phyloP scores from a whole-genome alignment of 1,140 invertebrate species.

The Mylabris phalerata region DNA sequence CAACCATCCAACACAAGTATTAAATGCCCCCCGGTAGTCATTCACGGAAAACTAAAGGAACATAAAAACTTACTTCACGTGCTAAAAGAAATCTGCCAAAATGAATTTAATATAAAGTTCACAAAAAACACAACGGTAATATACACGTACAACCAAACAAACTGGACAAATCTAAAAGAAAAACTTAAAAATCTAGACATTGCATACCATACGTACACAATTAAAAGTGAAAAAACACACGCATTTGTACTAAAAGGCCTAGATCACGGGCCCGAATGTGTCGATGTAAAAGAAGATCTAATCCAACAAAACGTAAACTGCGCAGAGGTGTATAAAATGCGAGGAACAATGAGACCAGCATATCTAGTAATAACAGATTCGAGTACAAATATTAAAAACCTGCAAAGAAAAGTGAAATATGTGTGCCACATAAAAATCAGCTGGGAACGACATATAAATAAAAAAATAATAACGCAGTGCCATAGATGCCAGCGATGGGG shows the following conservation, averaged over 20 bases:
- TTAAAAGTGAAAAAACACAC: constrained; percentile 11
- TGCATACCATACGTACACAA: constrained; percentile 11
- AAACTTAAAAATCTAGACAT: background rate
- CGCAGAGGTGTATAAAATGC: constrained; percentile 1
- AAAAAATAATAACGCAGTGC: constrained; percentile 28
- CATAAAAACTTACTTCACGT: too few species aligned
- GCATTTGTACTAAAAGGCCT: constrained; percentile 8
- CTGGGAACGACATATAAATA: constrained; percentile 29
- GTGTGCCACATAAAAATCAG: background rate
- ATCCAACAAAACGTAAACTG: background rate
- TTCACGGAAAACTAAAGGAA: too few species aligned
- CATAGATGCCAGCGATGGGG: constrained; percentile 38
- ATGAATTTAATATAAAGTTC: too few species aligned
- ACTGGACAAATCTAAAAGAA: background rate
- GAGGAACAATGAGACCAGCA: background rate
- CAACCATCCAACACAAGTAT: too few species aligned
- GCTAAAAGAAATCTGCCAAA: too few species aligned
- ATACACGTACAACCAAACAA: too few species aligned
- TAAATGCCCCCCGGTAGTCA: too few species aligned
- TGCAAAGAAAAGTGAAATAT: background rate
- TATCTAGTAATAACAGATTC: constrained; percentile 2
- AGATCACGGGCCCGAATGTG: background rate
- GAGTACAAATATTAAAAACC: background rate
- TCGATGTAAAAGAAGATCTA: constrained; percentile 3
- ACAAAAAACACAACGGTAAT: too few species aligned